Evolutionary conservation across 2,888 invertebrate species (phyloP).

Genomic region (Apomyelois bistriatella): DNA sequence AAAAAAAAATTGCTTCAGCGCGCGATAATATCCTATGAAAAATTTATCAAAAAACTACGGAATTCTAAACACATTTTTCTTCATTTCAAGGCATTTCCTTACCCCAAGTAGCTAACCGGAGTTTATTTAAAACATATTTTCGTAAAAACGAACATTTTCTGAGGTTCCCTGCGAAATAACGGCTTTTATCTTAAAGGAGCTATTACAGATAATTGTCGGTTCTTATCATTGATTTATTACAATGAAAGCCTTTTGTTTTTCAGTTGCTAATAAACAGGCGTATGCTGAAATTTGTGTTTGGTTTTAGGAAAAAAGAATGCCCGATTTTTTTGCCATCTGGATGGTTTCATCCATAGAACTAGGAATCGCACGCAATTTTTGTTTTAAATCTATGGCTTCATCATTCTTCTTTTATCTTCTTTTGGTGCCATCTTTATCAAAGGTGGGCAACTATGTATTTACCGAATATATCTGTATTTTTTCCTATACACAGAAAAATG

Average conservation of each 20-base stretch:
- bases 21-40: too few species aligned
- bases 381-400: too few species aligned
- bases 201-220: constrained; percentile 13
- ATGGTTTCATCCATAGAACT: too few species aligned
- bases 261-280: constrained; percentile 5
- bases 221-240: constrained; percentile 14
- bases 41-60: too few species aligned
- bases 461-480: too few species aligned
- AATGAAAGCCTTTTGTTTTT: constrained; percentile 11
- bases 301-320: background rate
- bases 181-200: constrained; percentile 12
- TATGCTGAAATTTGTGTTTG: background rate
- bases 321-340: too few species aligned
- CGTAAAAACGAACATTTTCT: background rate
- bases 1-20: too few species aligned
- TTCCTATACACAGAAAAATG: too few species aligned
- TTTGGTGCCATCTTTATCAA: too few species aligned
- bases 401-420: too few species aligned
- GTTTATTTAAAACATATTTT: constrained; percentile 11
- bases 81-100: background rate
- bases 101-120: background rate
- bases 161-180: constrained; percentile 3
- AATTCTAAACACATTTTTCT: too few species aligned
- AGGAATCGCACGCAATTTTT: background rate
- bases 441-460: too few species aligned